phyloP scores from a whole-genome alignment of 2,797 vertebrate genomes.

The Thamnophis elegans region DNA sequence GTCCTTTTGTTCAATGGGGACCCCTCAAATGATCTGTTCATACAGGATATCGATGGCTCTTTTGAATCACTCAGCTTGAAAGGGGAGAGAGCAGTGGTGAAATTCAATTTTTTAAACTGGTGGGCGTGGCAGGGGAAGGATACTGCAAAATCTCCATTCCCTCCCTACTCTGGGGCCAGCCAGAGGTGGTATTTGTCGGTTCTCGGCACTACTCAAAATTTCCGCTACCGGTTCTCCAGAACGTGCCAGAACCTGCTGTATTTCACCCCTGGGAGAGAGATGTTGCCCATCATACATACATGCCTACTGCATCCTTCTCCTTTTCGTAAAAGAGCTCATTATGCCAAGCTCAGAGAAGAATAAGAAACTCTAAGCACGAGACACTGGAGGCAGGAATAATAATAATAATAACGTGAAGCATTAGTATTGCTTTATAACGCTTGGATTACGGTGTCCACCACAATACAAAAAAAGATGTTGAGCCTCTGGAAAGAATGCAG shows the following conservation, averaged over 20 bases:
- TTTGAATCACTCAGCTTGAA: background rate
- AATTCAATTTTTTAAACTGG: no score
- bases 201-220: no score
- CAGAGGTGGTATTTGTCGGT: no score
- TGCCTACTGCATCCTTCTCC: background rate
- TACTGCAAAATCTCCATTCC: no score
- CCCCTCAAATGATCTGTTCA: background rate
- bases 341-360: background rate
- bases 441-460: background rate
- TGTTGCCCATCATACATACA: background rate
- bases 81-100: background rate
- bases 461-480: background rate
- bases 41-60: background rate
- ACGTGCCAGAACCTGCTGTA: no score
- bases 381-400: background rate
- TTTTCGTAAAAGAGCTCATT: background rate
- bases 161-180: no score
- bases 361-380: background rate
- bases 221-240: no score
- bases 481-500: background rate
- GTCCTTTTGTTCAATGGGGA: background rate
- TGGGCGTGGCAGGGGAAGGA: no score
- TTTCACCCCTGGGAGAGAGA: no score
- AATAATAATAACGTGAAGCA: background rate
- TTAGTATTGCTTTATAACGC: background rate